Evolutionary conservation across 2,797 vertebrate genomes (phyloP).

Genomic region (Otolemur crassicaudatus): DNA sequence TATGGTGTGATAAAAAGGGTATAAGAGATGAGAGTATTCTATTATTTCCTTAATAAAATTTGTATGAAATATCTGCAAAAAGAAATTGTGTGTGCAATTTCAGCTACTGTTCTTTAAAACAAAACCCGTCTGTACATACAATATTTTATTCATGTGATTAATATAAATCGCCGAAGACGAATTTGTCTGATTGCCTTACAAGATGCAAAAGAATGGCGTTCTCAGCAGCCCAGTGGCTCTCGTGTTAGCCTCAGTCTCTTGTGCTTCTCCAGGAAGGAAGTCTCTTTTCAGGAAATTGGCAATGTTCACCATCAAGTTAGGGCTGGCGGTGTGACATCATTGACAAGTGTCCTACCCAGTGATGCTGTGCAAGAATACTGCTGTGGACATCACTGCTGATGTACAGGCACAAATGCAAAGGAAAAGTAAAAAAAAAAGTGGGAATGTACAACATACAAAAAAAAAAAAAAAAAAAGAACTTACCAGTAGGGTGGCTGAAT

Average conservation of each 20-base stretch:
- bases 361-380: slow-evolving; percentile 10
- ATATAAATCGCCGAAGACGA: background rate
- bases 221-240: background rate
- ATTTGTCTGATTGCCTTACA: background rate
- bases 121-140: rapidly evolving
- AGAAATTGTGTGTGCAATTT: background rate
- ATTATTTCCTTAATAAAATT: background rate
- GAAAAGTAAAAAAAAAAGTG: background rate
- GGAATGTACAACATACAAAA: slow-evolving; percentile 76
- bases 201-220: background rate
- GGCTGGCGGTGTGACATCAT: slow-evolving; percentile 41
- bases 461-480: slow-evolving; percentile 82
- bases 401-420: background rate
- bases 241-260: background rate
- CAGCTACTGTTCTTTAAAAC: background rate
- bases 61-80: background rate
- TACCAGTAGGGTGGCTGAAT: slow-evolving; percentile 82
- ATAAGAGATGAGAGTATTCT: background rate
- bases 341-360: slow-evolving; percentile 47
- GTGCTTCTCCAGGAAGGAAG: background rate
- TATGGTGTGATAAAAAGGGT: background rate
- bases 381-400: background rate
- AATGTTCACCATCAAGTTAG: slow-evolving; percentile 59
- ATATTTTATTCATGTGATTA: background rate
- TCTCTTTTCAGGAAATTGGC: slow-evolving; percentile 1